Evolutionary conservation across 2,113 vertebrate genomes (phyloP).

Genomic region (Hymenochirus boettgeri): DNA sequence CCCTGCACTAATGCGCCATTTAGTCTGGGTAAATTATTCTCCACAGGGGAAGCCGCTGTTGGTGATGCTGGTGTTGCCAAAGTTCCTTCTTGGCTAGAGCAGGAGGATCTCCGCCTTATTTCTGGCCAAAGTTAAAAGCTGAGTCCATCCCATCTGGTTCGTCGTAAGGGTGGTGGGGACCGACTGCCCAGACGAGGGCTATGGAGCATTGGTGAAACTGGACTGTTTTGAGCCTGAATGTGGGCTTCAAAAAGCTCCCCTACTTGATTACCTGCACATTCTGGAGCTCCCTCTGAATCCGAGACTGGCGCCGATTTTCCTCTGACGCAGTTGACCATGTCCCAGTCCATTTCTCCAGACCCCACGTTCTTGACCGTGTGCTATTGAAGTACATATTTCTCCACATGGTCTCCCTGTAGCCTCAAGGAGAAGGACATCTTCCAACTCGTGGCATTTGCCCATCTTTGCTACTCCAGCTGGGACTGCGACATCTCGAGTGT

Average conservation of each 20-base stretch:
- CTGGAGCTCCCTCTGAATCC: constrained; percentile 82
- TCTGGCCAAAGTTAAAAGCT: constrained; percentile 9
- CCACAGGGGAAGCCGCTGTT: neutral
- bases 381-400: constrained; percentile 38
- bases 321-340: constrained; percentile 38
- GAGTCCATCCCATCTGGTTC: constrained; percentile 17
- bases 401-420: constrained; percentile 40
- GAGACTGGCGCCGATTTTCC: constrained; percentile 62
- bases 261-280: constrained; percentile 89
- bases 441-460: constrained; percentile 43
- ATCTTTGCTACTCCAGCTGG: constrained; percentile 27
- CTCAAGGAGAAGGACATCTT: constrained; percentile 44
- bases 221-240: constrained; percentile 74
- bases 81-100: constrained; percentile 23
- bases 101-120: constrained; percentile 6
- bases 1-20: neutral
- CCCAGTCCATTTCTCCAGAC: constrained; percentile 9
- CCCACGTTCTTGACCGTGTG: constrained; percentile 24
- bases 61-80: neutral
- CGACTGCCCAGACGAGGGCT: constrained; percentile 69
- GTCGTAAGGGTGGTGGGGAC: constrained; percentile 43
- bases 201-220: constrained; percentile 55
- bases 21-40: neutral
- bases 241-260: constrained; percentile 91
- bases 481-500: constrained; percentile 55